Evolutionary conservation across 2,888 invertebrate species (phyloP).

Genomic region (Drosophila lacicola): DNA sequence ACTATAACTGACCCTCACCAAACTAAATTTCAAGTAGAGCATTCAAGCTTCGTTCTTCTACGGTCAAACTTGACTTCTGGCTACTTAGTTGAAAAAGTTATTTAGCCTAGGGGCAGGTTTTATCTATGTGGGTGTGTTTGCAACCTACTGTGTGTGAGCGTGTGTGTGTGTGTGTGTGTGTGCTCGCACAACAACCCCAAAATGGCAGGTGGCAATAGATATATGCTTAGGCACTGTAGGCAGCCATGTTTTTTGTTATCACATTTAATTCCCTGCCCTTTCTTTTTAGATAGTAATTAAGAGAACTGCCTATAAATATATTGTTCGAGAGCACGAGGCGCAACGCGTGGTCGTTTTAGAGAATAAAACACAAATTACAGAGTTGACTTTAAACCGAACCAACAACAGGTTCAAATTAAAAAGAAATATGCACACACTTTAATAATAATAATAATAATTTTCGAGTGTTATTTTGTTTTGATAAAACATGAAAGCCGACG

Average conservation of each 20-base stretch:
- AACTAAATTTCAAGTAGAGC: constrained; percentile 9
- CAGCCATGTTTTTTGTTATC: constrained; percentile 62
- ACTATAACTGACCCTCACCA: too few species aligned
- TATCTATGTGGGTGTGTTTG: constrained; percentile 61
- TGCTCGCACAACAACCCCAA: constrained; percentile 66
- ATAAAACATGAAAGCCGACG: constrained; percentile 40
- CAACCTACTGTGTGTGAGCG: neutral
- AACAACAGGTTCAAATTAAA: constrained; percentile 33
- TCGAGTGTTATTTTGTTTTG: constrained; percentile 26
- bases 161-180: constrained; percentile 20
- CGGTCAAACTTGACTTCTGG: neutral
- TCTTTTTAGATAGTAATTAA: constrained; percentile 60
- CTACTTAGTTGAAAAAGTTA: constrained; percentile 50
- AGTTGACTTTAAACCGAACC: constrained; percentile 3
- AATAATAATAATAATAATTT: constrained; percentile 7
- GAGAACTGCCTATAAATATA: constrained; percentile 20
- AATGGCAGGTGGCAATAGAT: constrained; percentile 75
- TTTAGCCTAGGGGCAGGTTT: constrained; percentile 71
- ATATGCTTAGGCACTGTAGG: constrained; percentile 65
- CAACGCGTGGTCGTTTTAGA: constrained; percentile 54
- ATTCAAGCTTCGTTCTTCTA: constrained; percentile 16
- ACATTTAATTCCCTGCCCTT: constrained; percentile 48
- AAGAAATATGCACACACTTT: constrained; percentile 7
- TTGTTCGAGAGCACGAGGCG: constrained; percentile 50
- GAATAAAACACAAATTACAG: constrained; percentile 13